Evolutionary conservation across 2,888 invertebrate species (phyloP).

Genomic region (Hyposoter didymator): DNA sequence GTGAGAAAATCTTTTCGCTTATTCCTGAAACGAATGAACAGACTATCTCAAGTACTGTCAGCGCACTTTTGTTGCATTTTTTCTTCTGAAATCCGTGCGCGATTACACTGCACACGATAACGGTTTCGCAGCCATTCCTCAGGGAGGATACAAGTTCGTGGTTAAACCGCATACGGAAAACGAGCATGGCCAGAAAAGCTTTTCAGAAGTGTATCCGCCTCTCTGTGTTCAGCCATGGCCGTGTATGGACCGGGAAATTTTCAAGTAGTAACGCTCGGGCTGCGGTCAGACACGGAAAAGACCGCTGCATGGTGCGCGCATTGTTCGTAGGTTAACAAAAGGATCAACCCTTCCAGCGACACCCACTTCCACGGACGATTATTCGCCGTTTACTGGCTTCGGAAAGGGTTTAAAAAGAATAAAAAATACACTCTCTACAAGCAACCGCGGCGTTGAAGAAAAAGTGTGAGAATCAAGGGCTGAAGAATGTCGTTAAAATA

Average conservation of each 20-base stretch:
- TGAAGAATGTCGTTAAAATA: slow-evolving; percentile 57
- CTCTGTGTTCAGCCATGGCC: slow-evolving; percentile 1
- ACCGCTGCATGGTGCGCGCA: slow-evolving; percentile 69
- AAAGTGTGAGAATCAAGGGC: slow-evolving; percentile 47
- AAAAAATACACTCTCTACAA: slow-evolving; percentile 62
- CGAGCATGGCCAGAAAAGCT: slow-evolving; percentile 48
- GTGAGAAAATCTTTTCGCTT: neutral
- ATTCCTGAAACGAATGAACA: neutral
- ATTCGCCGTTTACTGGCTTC: slow-evolving; percentile 78
- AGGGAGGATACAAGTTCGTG: slow-evolving; percentile 48
- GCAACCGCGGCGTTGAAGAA: slow-evolving; percentile 54
- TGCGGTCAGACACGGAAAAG: slow-evolving; percentile 71
- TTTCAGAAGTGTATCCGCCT: slow-evolving; percentile 30
- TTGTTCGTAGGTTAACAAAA: slow-evolving; percentile 79
- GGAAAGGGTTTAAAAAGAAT: slow-evolving; percentile 23
- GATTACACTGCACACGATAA: slow-evolving; percentile 35
- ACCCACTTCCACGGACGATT: slow-evolving; percentile 73
- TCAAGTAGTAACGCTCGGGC: slow-evolving; percentile 72
- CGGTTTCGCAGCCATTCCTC: slow-evolving; percentile 41
- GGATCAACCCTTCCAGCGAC: slow-evolving; percentile 71
- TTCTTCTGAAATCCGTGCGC: slow-evolving; percentile 36
- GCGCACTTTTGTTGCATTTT: slow-evolving; percentile 7
- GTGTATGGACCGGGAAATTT: slow-evolving; percentile 59
- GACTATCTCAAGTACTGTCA: neutral
- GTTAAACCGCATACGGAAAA: slow-evolving; percentile 53